These are phyloP conservation scores for Papilio dardanus DNA, from an alignment of 1,140 invertebrate species.

Conservation along the genomic window DNA sequence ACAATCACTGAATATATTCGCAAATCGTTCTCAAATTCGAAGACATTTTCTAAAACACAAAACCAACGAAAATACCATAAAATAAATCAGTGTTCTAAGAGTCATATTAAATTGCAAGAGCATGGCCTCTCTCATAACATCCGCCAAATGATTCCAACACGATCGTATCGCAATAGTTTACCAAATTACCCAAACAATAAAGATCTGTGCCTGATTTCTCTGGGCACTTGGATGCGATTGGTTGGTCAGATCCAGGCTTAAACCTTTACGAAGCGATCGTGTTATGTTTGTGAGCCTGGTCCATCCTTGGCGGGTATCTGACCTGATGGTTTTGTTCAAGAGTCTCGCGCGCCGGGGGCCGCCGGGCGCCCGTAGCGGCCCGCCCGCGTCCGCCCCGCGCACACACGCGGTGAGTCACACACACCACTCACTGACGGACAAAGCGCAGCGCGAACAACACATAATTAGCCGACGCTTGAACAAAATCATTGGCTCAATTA, in stretches of 20 bases:
- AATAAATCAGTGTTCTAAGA: too few relatives aligned
- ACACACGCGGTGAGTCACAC: slow-evolving; percentile 64
- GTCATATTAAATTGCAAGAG: too few relatives aligned
- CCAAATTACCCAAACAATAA: not conserved
- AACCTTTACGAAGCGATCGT: slow-evolving; percentile 22
- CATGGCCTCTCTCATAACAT: not conserved
- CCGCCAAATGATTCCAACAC: not conserved
- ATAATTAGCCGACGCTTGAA: slow-evolving; percentile 67
- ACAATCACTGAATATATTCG: too few relatives aligned
- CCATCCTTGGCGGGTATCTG: slow-evolving; percentile 33
- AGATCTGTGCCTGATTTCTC: not conserved
- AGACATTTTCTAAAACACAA: not conserved
- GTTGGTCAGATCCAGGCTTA: not conserved
- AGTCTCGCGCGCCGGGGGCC: slow-evolving; percentile 66
- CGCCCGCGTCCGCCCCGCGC: slow-evolving; percentile 53
- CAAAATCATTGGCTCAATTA: slow-evolving; percentile 52
- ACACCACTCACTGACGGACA: slow-evolving; percentile 46
- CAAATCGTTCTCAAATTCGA: too few relatives aligned
- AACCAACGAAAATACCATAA: too few relatives aligned
- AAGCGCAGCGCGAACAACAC: slow-evolving; percentile 30
- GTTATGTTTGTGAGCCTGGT: not conserved
- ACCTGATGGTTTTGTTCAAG: slow-evolving; percentile 77
- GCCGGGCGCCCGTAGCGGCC: slow-evolving; percentile 63
- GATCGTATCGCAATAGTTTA: not conserved
- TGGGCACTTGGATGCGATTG: not conserved